Base-by-base conservation (phyloP, 1,140 invertebrate species). In the Drosophila mojavensis region DNA sequence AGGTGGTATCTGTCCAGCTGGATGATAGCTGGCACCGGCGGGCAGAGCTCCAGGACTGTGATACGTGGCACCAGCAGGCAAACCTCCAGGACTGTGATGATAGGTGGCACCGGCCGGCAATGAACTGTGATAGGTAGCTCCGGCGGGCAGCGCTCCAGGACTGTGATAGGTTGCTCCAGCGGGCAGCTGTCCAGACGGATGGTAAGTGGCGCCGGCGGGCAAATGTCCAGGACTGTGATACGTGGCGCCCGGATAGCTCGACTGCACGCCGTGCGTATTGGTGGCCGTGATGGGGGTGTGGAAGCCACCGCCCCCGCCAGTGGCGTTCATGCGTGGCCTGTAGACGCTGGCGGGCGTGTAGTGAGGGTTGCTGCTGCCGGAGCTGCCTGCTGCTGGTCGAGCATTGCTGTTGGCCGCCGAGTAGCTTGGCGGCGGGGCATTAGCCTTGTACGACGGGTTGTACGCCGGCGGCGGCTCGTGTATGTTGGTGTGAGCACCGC, bases 381-480 rank as follows among this genome's bases (percentile, higher is more conserved):
- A 24, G 56, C 28, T 45, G 39, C 65, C 53, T 33, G 61, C 53
- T 4, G 58, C 54, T 4, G 75, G 67, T 0, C 77, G 71, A 3
- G 61, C n/a, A 10, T 39, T 62, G 54, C 61, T 70, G 56, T 66
- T 77, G 56, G 81, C 72, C 2, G 86, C 78, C 17, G 81, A 58
- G 20, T 86, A 78, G 43, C 69, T 85, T 0, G 86, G 75, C 9
- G 80, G 78, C 6, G 81, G 64, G 3, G 84, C 74, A 30, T 28
- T 74, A 10, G 79, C 76, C 51, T 76, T 90, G 48, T 79, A 83
- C 0, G 74, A 17, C 0, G 91, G 88, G 65, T 90, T 91, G 50
- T 92, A 92, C 7, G 91, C 71, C 9, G 91, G 91, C 30, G 91
- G 82, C 13, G 70, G 80, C 20, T 92, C 91, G 39, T 92, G 45